phyloP scores from a whole-genome alignment of 2,797 vertebrate genomes.

The Podarcis lilfordi region DNA sequence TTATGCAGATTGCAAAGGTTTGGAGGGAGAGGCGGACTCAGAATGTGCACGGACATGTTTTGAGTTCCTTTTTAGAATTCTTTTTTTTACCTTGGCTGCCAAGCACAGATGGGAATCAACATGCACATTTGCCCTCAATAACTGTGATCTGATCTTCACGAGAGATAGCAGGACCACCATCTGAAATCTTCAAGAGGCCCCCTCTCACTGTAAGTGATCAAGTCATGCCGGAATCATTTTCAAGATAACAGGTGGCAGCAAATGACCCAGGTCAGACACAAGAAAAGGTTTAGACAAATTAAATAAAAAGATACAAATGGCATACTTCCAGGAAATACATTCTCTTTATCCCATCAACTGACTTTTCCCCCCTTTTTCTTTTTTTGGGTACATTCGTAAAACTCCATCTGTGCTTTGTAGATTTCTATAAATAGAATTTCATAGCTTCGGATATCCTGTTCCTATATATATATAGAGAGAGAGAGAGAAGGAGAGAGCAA shows the following conservation, averaged over 20 bases:
- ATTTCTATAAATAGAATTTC: constrained; percentile 21
- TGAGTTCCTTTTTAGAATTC: too few relatives aligned
- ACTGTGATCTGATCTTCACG: not conserved
- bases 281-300: constrained; percentile 12
- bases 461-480: not conserved
- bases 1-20: not conserved
- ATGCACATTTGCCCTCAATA: not conserved
- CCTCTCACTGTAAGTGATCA: not conserved
- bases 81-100: not conserved
- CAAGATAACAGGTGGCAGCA: not conserved
- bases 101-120: not conserved
- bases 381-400: not conserved
- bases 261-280: not conserved
- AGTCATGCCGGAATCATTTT: not conserved
- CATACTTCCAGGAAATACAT: not conserved
- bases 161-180: not conserved
- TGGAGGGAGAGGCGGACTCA: not conserved
- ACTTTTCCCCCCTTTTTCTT: not conserved
- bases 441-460: constrained; percentile 1
- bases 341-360: not conserved
- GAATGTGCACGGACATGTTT: too few relatives aligned
- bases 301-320: not conserved
- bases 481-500: too few relatives aligned
- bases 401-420: constrained; percentile 13
- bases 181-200: not conserved